Evolutionary conservation across 30 jellyfish, hydroid and myxozoan genomes (phyloP), one percentile per base, ranked within the genome.

Genomic region (Haliclystus octoradiatus): DNA sequence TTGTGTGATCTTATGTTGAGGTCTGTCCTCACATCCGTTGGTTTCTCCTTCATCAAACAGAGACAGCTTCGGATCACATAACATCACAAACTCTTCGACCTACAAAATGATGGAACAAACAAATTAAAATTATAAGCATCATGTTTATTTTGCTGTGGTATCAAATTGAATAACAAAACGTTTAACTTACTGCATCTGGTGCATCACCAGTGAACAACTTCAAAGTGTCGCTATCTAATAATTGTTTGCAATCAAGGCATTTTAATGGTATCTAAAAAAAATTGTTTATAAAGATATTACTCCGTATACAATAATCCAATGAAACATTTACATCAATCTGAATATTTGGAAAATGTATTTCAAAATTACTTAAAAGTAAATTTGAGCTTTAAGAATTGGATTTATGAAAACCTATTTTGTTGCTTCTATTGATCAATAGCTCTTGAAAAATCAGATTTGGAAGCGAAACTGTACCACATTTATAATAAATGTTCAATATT

Each of bases 241-340:
- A 62, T 65, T 87, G 96, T 40, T 86, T 49, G 76, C 96, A 87
- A 47, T 87, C 93, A 33, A 73, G 72, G 73, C 96, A 87, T 60
- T 84, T 68, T 65, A 79, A 94, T 25, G 86, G 74, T 2, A 46
- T 65, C 96, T 85, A 31, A 69, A 61, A 63, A 14, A n/a, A n/a
- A n/a, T n/a, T n/a, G n/a, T n/a, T n/a, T n/a, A n/a, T n/a, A n/a
- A n/a, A n/a, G n/a, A n/a, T n/a, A n/a, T n/a, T n/a, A n/a, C n/a
- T n/a, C n/a, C n/a, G n/a, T n/a, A n/a, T n/a, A n/a, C n/a, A n/a
- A n/a, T n/a, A n/a, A n/a, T n/a, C n/a, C n/a, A n/a, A n/a, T n/a
- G n/a, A n/a, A n/a, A n/a, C n/a, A n/a, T n/a, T n/a, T n/a, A n/a
- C n/a, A n/a, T n/a, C n/a, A n/a, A n/a, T n/a, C n/a, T n/a, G n/a